Conservation (phyloP, 1,140 invertebrate species). For the Cyclargus thomasi region DNA sequence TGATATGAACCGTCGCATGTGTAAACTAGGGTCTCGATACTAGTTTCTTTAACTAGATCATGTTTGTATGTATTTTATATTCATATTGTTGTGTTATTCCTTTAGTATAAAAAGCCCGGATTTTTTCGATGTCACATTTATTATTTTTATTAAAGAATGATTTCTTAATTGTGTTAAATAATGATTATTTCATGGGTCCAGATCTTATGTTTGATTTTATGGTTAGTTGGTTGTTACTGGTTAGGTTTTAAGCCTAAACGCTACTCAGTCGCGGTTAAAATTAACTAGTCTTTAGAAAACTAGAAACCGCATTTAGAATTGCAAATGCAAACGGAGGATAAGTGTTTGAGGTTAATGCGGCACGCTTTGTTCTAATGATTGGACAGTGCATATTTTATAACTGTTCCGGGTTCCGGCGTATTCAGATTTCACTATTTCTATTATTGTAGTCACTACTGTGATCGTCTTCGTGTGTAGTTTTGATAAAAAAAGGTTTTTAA, state of each 20-base stretch:
- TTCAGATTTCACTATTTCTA: not conserved
- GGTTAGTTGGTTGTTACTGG: no score
- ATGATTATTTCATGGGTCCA: no score
- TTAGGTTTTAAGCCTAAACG: not conserved
- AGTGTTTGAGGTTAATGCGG: conserved; percentile 13
- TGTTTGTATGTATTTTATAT: no score
- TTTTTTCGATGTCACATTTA: no score
- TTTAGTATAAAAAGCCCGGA: no score
- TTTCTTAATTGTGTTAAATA: no score
- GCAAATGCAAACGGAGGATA: conserved; percentile 2
- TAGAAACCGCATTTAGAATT: conserved; percentile 8
- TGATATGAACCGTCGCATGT: no score
- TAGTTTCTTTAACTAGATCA: no score
- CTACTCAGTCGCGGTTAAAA: not conserved
- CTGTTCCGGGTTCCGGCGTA: conserved; percentile 2
- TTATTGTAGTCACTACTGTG: not conserved
- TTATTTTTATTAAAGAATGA: no score
- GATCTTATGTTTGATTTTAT: no score
- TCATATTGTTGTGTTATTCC: no score
- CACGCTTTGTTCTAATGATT: conserved; percentile 16
- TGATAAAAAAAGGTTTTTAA: not conserved
- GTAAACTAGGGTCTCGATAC: no score
- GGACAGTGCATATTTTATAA: not conserved
- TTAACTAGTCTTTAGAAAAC: not conserved
- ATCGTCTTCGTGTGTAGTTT: not conserved